Evolutionary conservation across 2,888 invertebrate genomes (phyloP).

Genomic region (Aphidoletes aphidimyza): DNA sequence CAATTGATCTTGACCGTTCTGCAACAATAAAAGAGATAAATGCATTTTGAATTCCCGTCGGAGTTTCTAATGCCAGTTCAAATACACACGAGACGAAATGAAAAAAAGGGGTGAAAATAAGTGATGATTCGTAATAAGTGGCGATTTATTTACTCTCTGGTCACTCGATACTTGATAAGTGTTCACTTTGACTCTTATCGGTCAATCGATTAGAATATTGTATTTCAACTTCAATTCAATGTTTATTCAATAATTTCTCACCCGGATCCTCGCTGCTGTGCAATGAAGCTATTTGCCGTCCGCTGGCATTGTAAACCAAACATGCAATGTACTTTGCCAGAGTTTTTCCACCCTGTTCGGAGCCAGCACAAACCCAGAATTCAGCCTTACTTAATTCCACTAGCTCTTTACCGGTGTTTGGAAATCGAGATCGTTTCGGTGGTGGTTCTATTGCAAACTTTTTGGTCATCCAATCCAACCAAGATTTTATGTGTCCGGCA

Average conservation of each 20-base stretch:
- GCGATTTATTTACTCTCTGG: not conserved
- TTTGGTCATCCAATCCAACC: conserved; percentile 73
- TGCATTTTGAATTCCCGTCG: conserved; percentile 8
- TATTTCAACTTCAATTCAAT: too few relatives aligned
- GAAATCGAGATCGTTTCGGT: conserved; percentile 69
- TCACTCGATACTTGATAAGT: not conserved
- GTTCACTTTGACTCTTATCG: not conserved
- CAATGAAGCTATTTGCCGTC: conserved; percentile 70
- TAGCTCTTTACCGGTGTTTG: conserved; percentile 70
- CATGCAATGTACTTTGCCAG: conserved; percentile 73
- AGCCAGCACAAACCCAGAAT: conserved; percentile 70
- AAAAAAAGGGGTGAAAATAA: not conserved
- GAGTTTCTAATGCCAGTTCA: not conserved
- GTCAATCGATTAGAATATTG: conserved; percentile 24
- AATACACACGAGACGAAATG: not conserved
- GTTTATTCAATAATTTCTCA: conserved; percentile 58
- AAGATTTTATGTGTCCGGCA: conserved; percentile 70
- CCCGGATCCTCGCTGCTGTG: conserved; percentile 68
- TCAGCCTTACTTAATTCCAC: conserved; percentile 73
- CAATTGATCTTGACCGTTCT: conserved; percentile 24
- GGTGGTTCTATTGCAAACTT: conserved; percentile 71
- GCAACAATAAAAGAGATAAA: conserved; percentile 12
- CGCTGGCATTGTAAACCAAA: conserved; percentile 71
- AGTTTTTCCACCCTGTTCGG: conserved; percentile 68
- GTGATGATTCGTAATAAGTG: not conserved